Percentiles rank a stretch among this genome's conserved stretches.
These are phyloP conservation scores for Sinopyrophorus schimmeli DNA, from an alignment of 2,888 invertebrate species.

Conservation along the genomic window DNA sequence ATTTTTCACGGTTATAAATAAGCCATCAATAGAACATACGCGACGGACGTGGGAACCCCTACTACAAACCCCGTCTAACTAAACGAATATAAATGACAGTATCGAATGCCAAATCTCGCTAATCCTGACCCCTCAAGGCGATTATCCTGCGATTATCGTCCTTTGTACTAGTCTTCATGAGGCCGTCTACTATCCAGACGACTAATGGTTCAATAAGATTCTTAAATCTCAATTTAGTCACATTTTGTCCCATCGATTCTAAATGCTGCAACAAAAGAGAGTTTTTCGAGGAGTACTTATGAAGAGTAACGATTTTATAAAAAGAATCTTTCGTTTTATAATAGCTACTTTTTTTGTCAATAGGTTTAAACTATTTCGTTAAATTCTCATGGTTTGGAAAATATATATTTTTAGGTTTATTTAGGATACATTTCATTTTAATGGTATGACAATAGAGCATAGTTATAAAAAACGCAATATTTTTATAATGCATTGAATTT, in stretches of 20 bases:
- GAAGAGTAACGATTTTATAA: conserved; percentile 18
- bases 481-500: too few relatives aligned
- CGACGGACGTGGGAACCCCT: conserved; percentile 38
- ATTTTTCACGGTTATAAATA: conserved; percentile 50
- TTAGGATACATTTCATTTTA: too few relatives aligned
- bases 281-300: conserved; percentile 14
- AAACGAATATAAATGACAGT: conserved; percentile 55
- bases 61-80: conserved; percentile 37
- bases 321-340: too few relatives aligned
- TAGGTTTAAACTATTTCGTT: too few relatives aligned
- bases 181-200: conserved; percentile 30
- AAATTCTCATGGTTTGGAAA: too few relatives aligned
- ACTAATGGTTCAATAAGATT: conserved; percentile 50
- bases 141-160: conserved; percentile 52
- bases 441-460: too few relatives aligned
- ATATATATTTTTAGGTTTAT: too few relatives aligned
- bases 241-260: conserved; percentile 47
- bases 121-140: conserved; percentile 48
- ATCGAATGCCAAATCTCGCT: conserved; percentile 54
- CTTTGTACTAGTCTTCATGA: conserved; percentile 41
- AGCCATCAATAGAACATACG: conserved; percentile 43
- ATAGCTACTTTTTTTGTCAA: too few relatives aligned
- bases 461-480: too few relatives aligned
- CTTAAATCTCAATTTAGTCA: conserved; percentile 53
- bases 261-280: conserved; percentile 10